These are phyloP conservation scores for honey bee (Apis mellifera) DNA, from an alignment of 1,140 invertebrate species.

Conservation along the genomic window DNA sequence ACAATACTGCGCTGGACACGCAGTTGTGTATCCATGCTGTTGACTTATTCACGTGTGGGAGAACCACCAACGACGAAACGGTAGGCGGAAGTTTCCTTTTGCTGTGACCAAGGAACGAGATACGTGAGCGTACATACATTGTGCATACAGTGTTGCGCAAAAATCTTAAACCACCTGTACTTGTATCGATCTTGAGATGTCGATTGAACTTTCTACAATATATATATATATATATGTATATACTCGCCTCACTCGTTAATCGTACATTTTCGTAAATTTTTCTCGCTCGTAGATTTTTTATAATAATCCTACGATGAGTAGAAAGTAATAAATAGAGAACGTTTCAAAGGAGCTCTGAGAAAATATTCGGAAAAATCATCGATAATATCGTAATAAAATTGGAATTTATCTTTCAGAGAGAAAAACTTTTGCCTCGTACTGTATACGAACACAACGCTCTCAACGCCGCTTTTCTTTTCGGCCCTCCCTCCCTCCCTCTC, in stretches of 20 bases:
- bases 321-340: too few relatives aligned
- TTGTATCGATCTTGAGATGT: neutral
- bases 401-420: neutral
- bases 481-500: too few relatives aligned
- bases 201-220: neutral
- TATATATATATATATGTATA: too few relatives aligned
- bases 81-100: slow-evolving; percentile 50
- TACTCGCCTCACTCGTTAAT: too few relatives aligned
- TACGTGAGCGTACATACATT: slow-evolving; percentile 1
- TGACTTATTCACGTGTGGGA: slow-evolving; percentile 63
- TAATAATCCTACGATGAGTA: too few relatives aligned
- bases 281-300: too few relatives aligned
- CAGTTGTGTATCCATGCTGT: slow-evolving; percentile 47
- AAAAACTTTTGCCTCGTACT: neutral
- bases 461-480: neutral
- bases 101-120: slow-evolving; percentile 14
- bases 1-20: slow-evolving; percentile 43
- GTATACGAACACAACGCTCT: neutral
- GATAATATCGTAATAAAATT: too few relatives aligned
- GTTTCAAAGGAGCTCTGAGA: too few relatives aligned
- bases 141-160: neutral
- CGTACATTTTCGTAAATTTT: too few relatives aligned
- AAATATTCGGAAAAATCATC: too few relatives aligned
- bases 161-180: neutral
- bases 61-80: slow-evolving; percentile 52